A percentile compares a stretch with the other conserved stretches of the same genome.
phyloP scores from a whole-genome alignment of 2,797 vertebrate genomes.

The Pteropus rufus region DNA sequence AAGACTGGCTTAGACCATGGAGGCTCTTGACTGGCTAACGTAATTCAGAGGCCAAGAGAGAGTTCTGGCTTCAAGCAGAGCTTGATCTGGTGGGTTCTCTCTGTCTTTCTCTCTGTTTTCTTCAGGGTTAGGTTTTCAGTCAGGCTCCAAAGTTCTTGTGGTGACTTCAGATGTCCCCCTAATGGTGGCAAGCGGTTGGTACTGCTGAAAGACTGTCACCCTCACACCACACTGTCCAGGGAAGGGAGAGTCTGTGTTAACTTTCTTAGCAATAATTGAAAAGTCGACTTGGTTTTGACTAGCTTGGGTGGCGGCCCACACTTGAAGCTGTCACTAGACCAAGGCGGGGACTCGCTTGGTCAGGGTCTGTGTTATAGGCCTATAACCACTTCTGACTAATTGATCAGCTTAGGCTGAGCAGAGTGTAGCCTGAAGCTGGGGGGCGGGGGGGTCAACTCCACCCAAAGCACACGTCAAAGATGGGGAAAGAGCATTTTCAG shows the following conservation, averaged over 20 bases:
- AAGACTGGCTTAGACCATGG: not conserved
- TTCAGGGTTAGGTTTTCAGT: not conserved
- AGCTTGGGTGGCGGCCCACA: too few relatives aligned
- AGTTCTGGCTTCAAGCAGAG: not conserved
- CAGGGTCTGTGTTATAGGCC: not conserved
- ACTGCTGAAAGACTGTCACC: fast-evolving
- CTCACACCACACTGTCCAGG: not conserved
- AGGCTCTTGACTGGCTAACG: fast-evolving
- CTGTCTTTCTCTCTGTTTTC: not conserved
- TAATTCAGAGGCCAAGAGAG: not conserved
- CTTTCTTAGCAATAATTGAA: not conserved
- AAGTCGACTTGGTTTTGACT: not conserved
- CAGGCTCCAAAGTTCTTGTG: not conserved
- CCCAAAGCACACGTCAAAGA: not conserved
- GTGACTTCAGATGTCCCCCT: not conserved
- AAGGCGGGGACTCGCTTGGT: too few relatives aligned
- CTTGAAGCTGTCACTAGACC: not conserved
- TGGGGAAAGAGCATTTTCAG: not conserved
- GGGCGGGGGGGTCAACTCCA: too few relatives aligned
- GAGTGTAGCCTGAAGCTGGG: not conserved
- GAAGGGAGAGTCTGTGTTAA: not conserved
- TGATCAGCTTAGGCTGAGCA: not conserved
- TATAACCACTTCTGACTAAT: not conserved
- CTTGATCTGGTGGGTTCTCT: not conserved
- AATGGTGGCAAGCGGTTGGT: not conserved